Evolutionary conservation across 2,888 invertebrate genomes (phyloP).

Genomic region (Eucera pruinosa): DNA sequence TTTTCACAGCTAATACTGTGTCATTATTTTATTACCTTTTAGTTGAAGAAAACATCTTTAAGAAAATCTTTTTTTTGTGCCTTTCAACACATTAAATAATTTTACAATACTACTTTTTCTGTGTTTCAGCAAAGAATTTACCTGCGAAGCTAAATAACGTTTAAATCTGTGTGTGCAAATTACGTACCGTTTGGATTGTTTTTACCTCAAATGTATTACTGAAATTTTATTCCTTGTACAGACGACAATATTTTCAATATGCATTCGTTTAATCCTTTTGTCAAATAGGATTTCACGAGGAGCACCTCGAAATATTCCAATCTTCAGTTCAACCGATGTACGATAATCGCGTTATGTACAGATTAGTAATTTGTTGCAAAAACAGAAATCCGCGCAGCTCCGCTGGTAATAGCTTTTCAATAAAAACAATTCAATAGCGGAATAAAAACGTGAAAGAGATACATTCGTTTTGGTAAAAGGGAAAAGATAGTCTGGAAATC

Average conservation of each 20-base stretch:
- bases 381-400: not conserved
- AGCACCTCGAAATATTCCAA: constrained; percentile 9
- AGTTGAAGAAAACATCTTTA: not conserved
- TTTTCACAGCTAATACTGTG: constrained; percentile 1
- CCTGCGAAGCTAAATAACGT: not conserved
- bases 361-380: constrained; percentile 28
- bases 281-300: constrained; percentile 12
- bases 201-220: not conserved
- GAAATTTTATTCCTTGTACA: not conserved
- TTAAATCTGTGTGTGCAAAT: too few relatives aligned
- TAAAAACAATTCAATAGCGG: not conserved
- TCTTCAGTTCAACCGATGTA: constrained; percentile 11
- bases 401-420: not conserved
- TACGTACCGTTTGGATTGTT: too few relatives aligned
- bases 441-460: too few relatives aligned
- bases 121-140: not conserved
- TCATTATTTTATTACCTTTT: not conserved
- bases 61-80: too few relatives aligned
- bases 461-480: too few relatives aligned
- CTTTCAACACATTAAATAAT: not conserved
- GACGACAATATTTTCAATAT: constrained; percentile 6
- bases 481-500: too few relatives aligned
- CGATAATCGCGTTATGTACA: constrained; percentile 25
- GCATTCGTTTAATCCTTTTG: constrained; percentile 11
- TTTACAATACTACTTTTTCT: not conserved